These are phyloP conservation scores for Bombus fervidus DNA, from an alignment of 1,140 invertebrate genomes.

Conservation along the genomic window DNA sequence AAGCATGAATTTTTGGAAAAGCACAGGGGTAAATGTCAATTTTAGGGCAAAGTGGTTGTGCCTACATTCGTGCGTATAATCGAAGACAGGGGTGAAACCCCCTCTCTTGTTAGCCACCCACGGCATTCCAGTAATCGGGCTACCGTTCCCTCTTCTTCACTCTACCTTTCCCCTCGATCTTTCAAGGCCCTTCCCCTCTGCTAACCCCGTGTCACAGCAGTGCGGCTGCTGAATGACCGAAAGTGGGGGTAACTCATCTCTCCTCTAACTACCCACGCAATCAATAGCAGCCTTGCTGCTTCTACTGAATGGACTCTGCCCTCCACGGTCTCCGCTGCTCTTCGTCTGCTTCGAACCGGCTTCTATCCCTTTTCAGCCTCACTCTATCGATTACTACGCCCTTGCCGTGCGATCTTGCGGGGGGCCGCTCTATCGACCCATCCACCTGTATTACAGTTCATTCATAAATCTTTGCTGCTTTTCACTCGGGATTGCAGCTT, in stretches of 20 bases:
- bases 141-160: constrained; percentile 2
- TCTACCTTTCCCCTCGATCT: constrained; percentile 4
- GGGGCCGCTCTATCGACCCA: constrained; percentile 78
- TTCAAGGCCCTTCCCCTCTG: constrained; percentile 39
- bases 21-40: not conserved
- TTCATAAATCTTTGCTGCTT: constrained; percentile 76
- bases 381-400: constrained; percentile 78
- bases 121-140: constrained; percentile 43
- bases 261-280: constrained; percentile 73
- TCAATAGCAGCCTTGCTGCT: constrained; percentile 75
- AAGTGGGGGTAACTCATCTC: constrained; percentile 65
- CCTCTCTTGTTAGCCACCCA: constrained; percentile 31
- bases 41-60: constrained; percentile 25
- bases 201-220: constrained; percentile 43
- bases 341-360: constrained; percentile 66
- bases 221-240: constrained; percentile 52
- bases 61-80: constrained; percentile 24
- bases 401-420: constrained; percentile 40
- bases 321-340: constrained; percentile 67
- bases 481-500: constrained; percentile 42
- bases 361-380: constrained; percentile 54
- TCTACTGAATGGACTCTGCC: constrained; percentile 80
- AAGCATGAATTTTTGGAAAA: not conserved
- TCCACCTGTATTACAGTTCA: constrained; percentile 78
- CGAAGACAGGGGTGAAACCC: constrained; percentile 16